Percentiles rank a stretch among this genome's conserved stretches.
phyloP scores from a whole-genome alignment of 2,113 vertebrate genomes.

The Poeciliopsis occidentalis region DNA sequence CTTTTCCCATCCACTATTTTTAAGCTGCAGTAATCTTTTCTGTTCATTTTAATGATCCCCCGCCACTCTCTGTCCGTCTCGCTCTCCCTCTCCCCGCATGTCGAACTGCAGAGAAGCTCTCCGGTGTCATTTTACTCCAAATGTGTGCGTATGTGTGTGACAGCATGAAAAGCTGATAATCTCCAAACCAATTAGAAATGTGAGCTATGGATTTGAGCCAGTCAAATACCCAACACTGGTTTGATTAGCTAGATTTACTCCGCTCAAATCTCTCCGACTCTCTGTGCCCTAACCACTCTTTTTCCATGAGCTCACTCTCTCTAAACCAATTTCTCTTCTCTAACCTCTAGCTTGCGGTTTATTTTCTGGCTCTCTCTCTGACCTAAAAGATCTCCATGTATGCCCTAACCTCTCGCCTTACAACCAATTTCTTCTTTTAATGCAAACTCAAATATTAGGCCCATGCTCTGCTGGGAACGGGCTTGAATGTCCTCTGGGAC shows the following conservation, averaged over 20 bases:
- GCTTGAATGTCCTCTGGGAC: constrained; percentile 35
- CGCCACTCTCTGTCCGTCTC: constrained; percentile 34
- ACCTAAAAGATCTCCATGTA: constrained; percentile 26
- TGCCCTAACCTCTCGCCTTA: constrained; percentile 35
- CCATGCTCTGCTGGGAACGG: constrained; percentile 27
- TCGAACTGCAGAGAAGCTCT: constrained; percentile 46
- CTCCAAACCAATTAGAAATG: constrained; percentile 81
- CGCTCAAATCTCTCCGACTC: constrained; percentile 56
- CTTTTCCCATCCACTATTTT: constrained; percentile 47
- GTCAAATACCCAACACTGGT: constrained; percentile 75
- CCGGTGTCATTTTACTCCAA: constrained; percentile 61
- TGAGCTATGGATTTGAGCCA: constrained; percentile 75
- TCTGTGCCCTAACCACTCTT: constrained; percentile 35
- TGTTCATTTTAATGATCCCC: constrained; percentile 56
- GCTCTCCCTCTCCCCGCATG: constrained; percentile 30
- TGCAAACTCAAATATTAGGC: constrained; percentile 56
- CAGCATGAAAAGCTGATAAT: constrained; percentile 77
- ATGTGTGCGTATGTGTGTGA: constrained; percentile 42
- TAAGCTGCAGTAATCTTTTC: constrained; percentile 47
- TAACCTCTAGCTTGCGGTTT: constrained; percentile 23
- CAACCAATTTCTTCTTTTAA: constrained; percentile 47
- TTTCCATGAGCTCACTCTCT: constrained; percentile 46
- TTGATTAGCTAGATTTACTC: constrained; percentile 78
- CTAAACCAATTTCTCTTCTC: constrained; percentile 32
- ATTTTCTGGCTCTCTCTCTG: constrained; percentile 13